phyloP scores from a whole-genome alignment of 1,140 invertebrate genomes.

The Atta colombica region DNA sequence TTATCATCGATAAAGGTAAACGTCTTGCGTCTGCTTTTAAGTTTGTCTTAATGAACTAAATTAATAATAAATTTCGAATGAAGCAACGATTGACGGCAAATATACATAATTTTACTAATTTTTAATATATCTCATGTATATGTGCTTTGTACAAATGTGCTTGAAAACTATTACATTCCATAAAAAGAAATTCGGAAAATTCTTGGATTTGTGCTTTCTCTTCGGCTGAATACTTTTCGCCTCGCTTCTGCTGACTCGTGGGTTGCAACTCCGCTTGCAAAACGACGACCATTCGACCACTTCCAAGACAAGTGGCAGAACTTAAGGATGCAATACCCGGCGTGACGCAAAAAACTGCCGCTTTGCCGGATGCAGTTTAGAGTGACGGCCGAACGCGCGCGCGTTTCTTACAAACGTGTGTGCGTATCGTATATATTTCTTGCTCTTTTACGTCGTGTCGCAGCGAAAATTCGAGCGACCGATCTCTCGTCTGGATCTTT shows the following conservation, averaged over 20 bases:
- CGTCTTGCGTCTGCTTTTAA: background rate
- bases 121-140: background rate
- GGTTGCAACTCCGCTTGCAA: background rate
- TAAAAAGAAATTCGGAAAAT: background rate
- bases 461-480: constrained; percentile 54
- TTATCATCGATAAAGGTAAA: background rate
- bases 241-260: background rate
- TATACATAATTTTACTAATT: background rate
- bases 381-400: constrained; percentile 59
- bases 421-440: constrained; percentile 16
- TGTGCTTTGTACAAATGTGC: background rate
- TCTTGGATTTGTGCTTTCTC: background rate
- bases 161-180: background rate
- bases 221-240: background rate
- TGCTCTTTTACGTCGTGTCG: constrained; percentile 51
- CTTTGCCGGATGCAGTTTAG: constrained; percentile 80
- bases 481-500: constrained; percentile 63
- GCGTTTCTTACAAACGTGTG: background rate
- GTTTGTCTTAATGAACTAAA: background rate
- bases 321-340: constrained; percentile 75
- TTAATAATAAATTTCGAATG: background rate
- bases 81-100: background rate
- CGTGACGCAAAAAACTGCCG: constrained; percentile 73
- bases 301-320: constrained; percentile 69
- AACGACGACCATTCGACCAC: constrained; percentile 38